phyloP scores from a whole-genome alignment of 2,797 vertebrate genomes.

The Hydrolagus colliei region DNA sequence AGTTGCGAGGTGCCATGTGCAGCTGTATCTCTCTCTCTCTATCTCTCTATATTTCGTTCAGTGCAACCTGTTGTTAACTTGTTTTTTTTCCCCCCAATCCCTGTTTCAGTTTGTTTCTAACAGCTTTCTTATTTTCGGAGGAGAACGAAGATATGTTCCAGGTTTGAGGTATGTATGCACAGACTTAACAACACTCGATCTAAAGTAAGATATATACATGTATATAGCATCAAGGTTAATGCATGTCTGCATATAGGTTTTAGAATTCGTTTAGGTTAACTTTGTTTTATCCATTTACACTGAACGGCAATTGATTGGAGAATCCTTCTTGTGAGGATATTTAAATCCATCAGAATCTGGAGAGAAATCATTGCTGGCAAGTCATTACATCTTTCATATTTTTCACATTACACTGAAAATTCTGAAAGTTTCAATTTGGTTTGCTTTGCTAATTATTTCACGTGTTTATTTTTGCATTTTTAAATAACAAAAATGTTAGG shows the following conservation, averaged over 20 bases:
- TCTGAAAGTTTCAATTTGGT: neutral
- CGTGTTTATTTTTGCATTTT: neutral
- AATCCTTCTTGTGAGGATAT: neutral
- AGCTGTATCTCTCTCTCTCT: too few species aligned
- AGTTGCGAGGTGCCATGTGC: too few species aligned
- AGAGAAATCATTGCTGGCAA: neutral
- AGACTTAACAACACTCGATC: too few species aligned
- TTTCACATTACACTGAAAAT: neutral
- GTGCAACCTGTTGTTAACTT: too few species aligned
- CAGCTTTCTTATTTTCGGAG: too few species aligned
- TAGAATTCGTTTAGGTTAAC: neutral
- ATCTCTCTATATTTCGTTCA: too few species aligned
- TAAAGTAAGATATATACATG: too few species aligned
- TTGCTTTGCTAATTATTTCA: constrained; percentile 3
- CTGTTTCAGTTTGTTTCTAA: too few species aligned
- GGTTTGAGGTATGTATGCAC: too few species aligned
- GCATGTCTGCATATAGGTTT: neutral
- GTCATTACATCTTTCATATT: neutral
- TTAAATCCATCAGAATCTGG: neutral
- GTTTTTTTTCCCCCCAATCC: too few species aligned
- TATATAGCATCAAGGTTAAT: too few species aligned
- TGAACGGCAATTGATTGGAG: neutral
- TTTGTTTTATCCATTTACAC: neutral
- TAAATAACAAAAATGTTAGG: neutral
- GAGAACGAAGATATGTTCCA: too few species aligned